Evolutionary conservation across 2,113 vertebrate genomes (phyloP).

Genomic region (Sinocyclocheilus anshuiensis): DNA sequence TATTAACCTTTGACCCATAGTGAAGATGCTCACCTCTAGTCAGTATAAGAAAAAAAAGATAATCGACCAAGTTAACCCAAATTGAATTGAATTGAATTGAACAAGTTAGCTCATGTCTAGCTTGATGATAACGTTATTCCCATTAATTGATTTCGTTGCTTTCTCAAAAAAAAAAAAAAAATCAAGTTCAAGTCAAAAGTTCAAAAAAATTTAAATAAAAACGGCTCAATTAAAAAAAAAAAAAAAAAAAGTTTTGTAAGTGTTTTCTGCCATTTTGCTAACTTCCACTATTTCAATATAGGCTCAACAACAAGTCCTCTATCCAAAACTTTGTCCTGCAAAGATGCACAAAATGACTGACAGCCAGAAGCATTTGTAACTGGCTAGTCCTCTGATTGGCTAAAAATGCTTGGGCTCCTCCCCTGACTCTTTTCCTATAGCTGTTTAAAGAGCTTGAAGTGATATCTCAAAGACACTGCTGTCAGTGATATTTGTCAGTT

Average conservation of each 20-base stretch:
- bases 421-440: not conserved
- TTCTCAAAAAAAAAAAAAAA: not conserved
- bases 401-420: not conserved
- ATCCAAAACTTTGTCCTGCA: not conserved
- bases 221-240: not conserved
- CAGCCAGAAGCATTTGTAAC: not conserved
- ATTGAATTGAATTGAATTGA: constrained; percentile 5
- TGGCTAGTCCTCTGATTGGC: not conserved
- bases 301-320: not conserved
- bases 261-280: not conserved
- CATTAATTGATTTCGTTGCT: not conserved
- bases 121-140: not conserved
- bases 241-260: not conserved
- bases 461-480: not conserved
- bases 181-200: not conserved
- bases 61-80: not conserved
- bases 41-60: not conserved
- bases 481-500: not conserved
- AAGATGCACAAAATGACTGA: not conserved
- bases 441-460: not conserved
- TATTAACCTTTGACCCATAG: constrained; percentile 55
- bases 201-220: not conserved
- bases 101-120: not conserved
- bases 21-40: constrained; percentile 8
- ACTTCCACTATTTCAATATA: not conserved